phyloP scores from a whole-genome alignment of 2,888 invertebrate genomes.

The Pollenia amentaria region DNA sequence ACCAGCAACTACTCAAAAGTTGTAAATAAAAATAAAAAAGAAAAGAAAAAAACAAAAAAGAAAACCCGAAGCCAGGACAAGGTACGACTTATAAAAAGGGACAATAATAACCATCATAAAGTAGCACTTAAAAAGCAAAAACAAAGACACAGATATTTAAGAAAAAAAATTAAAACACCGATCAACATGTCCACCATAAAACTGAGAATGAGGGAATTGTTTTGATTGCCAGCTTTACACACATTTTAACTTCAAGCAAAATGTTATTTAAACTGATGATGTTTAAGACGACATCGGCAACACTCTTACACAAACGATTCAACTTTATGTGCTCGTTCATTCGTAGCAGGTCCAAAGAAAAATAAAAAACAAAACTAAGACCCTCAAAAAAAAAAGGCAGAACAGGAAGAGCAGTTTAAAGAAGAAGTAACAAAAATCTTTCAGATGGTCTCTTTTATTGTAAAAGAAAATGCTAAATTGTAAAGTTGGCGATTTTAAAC shows the following conservation, averaged over 20 bases:
- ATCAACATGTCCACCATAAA: slow-evolving; percentile 16
- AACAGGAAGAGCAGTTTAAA: slow-evolving; percentile 29
- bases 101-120: slow-evolving; percentile 1
- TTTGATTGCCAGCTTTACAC: slow-evolving; percentile 65
- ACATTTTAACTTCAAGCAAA: slow-evolving; percentile 63
- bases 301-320: slow-evolving; percentile 6
- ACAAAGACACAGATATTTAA: not conserved
- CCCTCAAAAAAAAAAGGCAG: not conserved
- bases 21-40: slow-evolving; percentile 1
- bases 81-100: slow-evolving; percentile 46
- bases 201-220: slow-evolving; percentile 48
- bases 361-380: not conserved
- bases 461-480: slow-evolving; percentile 28
- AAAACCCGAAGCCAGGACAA: not conserved
- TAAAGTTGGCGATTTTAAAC: slow-evolving; percentile 48
- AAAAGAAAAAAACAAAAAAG: not conserved
- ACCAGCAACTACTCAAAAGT: slow-evolving; percentile 22
- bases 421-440: slow-evolving; percentile 40
- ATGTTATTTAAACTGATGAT: slow-evolving; percentile 17
- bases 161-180: not conserved
- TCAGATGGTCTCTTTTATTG: not conserved
- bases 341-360: not conserved
- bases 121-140: not conserved
- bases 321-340: slow-evolving; percentile 20
- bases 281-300: slow-evolving; percentile 19